phyloP scores from a whole-genome alignment of 2,113 vertebrate species.

The Cromileptes altivelis region DNA sequence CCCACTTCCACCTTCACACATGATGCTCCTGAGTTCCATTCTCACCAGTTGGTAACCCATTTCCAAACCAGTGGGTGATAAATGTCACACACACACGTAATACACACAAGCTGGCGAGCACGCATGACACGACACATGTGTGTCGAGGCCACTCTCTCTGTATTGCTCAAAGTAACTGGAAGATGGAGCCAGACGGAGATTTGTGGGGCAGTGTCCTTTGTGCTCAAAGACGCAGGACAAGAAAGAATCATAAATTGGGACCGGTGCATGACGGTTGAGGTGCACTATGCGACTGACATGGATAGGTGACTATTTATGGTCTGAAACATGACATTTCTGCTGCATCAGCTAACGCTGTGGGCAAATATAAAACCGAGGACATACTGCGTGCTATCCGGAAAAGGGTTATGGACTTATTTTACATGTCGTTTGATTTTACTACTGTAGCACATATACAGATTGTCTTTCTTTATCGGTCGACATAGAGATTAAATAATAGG shows the following conservation, averaged over 20 bases:
- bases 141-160: slow-evolving; percentile 41
- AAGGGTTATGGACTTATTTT: slow-evolving; percentile 52
- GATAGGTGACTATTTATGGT: slow-evolving; percentile 67
- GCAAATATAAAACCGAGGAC: slow-evolving; percentile 52
- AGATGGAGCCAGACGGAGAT: slow-evolving; percentile 42
- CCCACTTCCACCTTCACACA: slow-evolving; percentile 2
- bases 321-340: slow-evolving; percentile 62
- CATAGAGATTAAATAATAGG: slow-evolving; percentile 40
- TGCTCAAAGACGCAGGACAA: slow-evolving; percentile 62
- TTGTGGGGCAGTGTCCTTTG: slow-evolving; percentile 64
- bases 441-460: slow-evolving; percentile 32
- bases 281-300: slow-evolving; percentile 40
- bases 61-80: slow-evolving; percentile 21
- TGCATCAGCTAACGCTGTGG: slow-evolving; percentile 51
- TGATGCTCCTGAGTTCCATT: slow-evolving; percentile 29
- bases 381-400: slow-evolving; percentile 26
- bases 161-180: slow-evolving; percentile 26
- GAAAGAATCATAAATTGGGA: slow-evolving; percentile 60
- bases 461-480: slow-evolving; percentile 40
- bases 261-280: slow-evolving; percentile 41
- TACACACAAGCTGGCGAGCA: slow-evolving; percentile 12
- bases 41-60: slow-evolving; percentile 37
- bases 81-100: slow-evolving; percentile 28
- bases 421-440: slow-evolving; percentile 61
- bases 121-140: neutral